phyloP scores from a whole-genome alignment of 2,888 invertebrate species.

The Orthonychiurus folsomi region DNA sequence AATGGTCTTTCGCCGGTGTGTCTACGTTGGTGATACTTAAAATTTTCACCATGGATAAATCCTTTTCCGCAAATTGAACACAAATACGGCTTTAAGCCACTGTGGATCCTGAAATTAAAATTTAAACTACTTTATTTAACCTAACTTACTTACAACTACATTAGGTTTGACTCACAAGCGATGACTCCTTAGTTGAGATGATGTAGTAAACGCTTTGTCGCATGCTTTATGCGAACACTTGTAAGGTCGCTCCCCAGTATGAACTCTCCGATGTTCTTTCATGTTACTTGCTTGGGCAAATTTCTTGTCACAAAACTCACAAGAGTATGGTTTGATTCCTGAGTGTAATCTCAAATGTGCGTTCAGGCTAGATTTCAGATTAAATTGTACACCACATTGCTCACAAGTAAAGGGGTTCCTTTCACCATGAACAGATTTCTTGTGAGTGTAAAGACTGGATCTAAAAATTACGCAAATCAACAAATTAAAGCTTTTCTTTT shows the following conservation, averaged over 20 bases:
- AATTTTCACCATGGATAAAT: conserved; percentile 45
- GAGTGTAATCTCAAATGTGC: conserved; percentile 55
- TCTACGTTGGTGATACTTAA: conserved; percentile 57
- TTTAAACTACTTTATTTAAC: too few species aligned
- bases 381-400: conserved; percentile 62
- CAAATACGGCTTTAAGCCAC: conserved; percentile 16
- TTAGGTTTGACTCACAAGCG: conserved; percentile 25
- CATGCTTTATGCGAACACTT: conserved; percentile 57
- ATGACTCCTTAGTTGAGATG: conserved; percentile 31
- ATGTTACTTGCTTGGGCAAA: conserved; percentile 72
- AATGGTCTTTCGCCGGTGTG: conserved; percentile 59
- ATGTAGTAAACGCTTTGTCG: conserved; percentile 30
- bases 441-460: conserved; percentile 62
- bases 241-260: conserved; percentile 70
- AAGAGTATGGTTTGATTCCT: conserved; percentile 56
- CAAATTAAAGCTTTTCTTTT: too few species aligned
- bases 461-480: conserved; percentile 45
- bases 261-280: conserved; percentile 58
- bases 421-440: conserved; percentile 44
- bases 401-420: conserved; percentile 60
- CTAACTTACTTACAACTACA: not conserved
- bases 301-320: conserved; percentile 59
- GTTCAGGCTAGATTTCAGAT: conserved; percentile 67
- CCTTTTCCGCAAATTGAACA: conserved; percentile 32
- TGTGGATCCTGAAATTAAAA: conserved; percentile 25